Conservation (phyloP, 2,113 vertebrate species). For the Tragelaphus scriptus region DNA sequence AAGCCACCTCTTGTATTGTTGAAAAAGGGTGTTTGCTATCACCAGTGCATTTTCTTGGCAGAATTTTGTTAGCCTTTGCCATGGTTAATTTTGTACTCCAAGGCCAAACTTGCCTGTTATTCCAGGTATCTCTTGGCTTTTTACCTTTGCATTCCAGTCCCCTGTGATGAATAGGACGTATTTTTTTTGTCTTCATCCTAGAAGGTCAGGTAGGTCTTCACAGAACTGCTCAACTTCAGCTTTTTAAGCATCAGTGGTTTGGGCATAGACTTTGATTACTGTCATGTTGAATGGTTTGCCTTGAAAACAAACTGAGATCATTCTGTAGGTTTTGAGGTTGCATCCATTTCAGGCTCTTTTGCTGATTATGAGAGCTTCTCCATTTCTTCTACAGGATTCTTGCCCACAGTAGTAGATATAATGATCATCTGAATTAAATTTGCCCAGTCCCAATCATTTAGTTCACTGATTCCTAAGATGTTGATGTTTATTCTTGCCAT, state of each 20-base stretch:
- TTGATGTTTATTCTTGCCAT: background rate
- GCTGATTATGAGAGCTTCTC: background rate
- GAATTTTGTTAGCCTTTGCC: background rate
- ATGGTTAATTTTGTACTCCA: background rate
- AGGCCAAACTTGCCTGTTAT: background rate
- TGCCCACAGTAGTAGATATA: background rate
- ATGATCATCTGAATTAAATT: background rate
- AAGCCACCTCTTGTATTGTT: background rate
- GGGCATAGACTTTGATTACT: background rate
- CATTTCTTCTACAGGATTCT: background rate
- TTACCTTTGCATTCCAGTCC: background rate
- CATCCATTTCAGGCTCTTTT: background rate
- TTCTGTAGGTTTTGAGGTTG: background rate
- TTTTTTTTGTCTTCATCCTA: background rate
- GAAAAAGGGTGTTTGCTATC: background rate
- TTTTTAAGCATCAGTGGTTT: background rate
- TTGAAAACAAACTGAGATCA: background rate
- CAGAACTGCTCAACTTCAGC: background rate
- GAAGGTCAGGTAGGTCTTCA: background rate
- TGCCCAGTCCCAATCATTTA: background rate
- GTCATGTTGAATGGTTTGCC: background rate
- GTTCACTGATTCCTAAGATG: background rate
- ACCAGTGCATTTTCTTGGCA: background rate
- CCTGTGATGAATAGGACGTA: background rate
- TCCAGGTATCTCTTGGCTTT: background rate